Evolutionary conservation across 1,140 invertebrate species (phyloP), one percentile per base, ranked within the genome.

Genomic region (Ladona fulva): DNA sequence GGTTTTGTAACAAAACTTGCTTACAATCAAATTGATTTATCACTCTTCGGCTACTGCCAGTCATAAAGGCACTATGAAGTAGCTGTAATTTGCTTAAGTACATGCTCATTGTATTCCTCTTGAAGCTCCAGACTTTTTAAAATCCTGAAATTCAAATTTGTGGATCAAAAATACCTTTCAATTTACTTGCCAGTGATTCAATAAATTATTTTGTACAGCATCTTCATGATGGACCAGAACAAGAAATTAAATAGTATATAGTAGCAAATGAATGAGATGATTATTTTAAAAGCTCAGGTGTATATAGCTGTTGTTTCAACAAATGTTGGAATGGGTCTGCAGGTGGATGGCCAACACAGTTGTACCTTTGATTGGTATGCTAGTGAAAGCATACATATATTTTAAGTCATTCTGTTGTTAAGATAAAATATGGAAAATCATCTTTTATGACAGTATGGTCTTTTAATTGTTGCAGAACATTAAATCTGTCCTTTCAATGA

Each of bases 121-220:
- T 66, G 14, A 16, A 6, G n/a, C 14, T 12, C n/a, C 52, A 19
- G n/a, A 19, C 29, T 37, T 66, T 22, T 66, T 66, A 16, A 19
- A 12, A 66, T 66, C 14, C 52, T 66, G n/a, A 19, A 66, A 66
- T 66, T 66, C 52, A 66, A 66, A 16, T 22, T 6, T 66, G 52
- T 66, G n/a, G 16, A 66, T 19, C 52, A 66, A 22, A 66, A 66
- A 19, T 10, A 66, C 16, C 14, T 66, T 66, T 6, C 52, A 6
- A 19, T 66, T 66, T 11, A 66, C 3, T 66, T 22, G 52, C n/a
- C 52, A 66, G 52, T 66, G n/a, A 66, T 66, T 66, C 1, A 22
- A 66, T 66, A 66, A 66, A 66, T 66, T 66, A 66, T 66, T 66
- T 66, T 66, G 52, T 66, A 66, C 52, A 66, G 52, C 52, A 66